Base-by-base conservation (phyloP, 2,797 vertebrate genomes). In the Phoebastria nigripes region DNA sequence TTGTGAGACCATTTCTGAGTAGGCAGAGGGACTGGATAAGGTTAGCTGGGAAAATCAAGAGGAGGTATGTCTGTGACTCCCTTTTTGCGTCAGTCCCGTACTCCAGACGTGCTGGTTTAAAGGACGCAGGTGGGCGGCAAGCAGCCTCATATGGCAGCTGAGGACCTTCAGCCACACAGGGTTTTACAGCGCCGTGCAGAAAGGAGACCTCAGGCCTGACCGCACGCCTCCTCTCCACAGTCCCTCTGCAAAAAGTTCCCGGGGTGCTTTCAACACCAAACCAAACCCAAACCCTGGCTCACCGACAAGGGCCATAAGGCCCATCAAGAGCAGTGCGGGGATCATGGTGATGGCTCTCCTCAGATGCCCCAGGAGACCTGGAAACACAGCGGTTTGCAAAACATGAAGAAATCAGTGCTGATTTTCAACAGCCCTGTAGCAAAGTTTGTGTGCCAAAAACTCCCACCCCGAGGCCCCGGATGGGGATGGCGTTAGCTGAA, bases 251-350 rank as follows among this genome's bases (percentile, higher is more conserved):
- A 69, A 69, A 42, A 15, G 21, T 17, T 77, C 26, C 47, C 2
- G 4, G 9, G 7, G 6, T 15, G 33, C 26, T 74, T 72, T 22
- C 2, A 6, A 42, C 41, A 79, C 19, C 25, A 69, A 33, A 58
- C 35, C 35, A 15, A 80, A 76, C 47, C 49, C 25, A 67, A 25
- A 18, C 55, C 55, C 63, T 2, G 0, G 70, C 97, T 97, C 65
- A 97, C 97, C 97, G 0, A 93, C 26, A 41, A 96, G 70, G 73
- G 90, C 95, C 0, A 3, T 37, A 51, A 97, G 82, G 42, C 94
- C 71, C 59, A 97, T 87, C 33, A 96, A 39, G 12, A 97, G 69
- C 79, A 97, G 87, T 4, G 84, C 0, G 0, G 71, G 46, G 14
- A 88, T 93, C 97, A 96, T 96, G 82, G 73, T 0, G 55, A 56